Evolutionary conservation across 2,797 vertebrate genomes (phyloP).

Genomic region (Phylloscopus collybita): DNA sequence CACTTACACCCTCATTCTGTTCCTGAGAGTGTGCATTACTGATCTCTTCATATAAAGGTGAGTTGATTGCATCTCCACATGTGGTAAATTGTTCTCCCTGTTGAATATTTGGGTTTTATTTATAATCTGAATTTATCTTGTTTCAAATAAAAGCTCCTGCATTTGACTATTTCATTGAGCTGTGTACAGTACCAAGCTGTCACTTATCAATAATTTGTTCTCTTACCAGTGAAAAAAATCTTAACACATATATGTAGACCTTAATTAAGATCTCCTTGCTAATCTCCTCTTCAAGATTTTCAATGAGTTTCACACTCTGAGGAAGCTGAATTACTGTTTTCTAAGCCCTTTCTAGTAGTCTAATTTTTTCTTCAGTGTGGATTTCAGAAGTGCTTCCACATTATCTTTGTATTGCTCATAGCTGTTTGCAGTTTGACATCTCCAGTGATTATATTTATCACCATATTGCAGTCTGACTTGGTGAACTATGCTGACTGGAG

Average conservation of each 20-base stretch:
- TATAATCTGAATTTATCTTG: not conserved
- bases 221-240: not conserved
- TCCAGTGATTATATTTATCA: slow-evolving; percentile 51
- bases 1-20: not conserved
- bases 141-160: not conserved
- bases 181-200: not conserved
- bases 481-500: not conserved
- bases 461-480: not conserved
- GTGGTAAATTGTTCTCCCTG: not conserved
- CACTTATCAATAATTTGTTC: not conserved
- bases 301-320: not conserved
- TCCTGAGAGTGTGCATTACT: not conserved
- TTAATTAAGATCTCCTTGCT: not conserved
- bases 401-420: slow-evolving; percentile 30
- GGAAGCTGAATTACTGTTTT: slow-evolving; percentile 20
- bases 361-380: not conserved
- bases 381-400: slow-evolving; percentile 12
- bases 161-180: not conserved
- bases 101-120: not conserved
- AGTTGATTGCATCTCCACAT: not conserved
- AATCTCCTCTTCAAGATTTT: not conserved
- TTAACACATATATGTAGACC: not conserved
- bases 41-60: not conserved
- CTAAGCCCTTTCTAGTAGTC: not conserved
- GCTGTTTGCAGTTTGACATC: not conserved